Evolutionary conservation across 2,113 vertebrate genomes (phyloP), one percentile per base, ranked within the genome.

Genomic region (Turdus rufiventris): DNA sequence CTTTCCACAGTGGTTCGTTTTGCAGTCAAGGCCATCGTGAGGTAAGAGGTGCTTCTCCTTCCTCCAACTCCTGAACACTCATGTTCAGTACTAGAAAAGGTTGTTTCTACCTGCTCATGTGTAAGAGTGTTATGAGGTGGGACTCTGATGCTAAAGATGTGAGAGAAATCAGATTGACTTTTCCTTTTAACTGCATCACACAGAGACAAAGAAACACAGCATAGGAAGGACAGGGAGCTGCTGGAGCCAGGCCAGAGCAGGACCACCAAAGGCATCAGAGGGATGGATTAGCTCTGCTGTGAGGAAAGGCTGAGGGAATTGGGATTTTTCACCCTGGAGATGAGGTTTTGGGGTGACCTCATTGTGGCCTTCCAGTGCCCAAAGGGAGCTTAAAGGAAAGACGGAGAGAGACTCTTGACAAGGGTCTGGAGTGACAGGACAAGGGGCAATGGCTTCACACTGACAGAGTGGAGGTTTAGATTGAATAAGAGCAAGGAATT

Each of bases 1-100:
- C 99, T 99, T 24, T 99, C 99, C 92, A 99, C 99, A 0, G 99
- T 99, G n/a, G 99, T 99, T 94, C 96, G 99, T 54, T 99, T 99
- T 67, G 99, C 99, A 8, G 99, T 99, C 79, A 99, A 99, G 93
- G 99, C 99, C 78, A 97, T 99, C 14, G 80, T 99, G 95, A 99
- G 99, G 99, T 99, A 96, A 29, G 92, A 36, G 17, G 3, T 25
- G 2, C 18, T 72, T 65, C 34, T 58, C 8, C 29, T 60, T 81
- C 56, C 33, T 79, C 47, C 40, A 43, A 1, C 7, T 23, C 63
- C 58, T 23, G 17, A 56, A 48, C 34, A 34, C 5, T 33, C 65
- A 12, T 0, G 0, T 53, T 62, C 34, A 29, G 25, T 45, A 26
- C 54, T 26, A 50, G 34, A 21, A 58, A 94, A 29, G 20, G 3